phyloP scores from a whole-genome alignment of 2,113 vertebrate genomes.

The Emydura subglobosa region DNA sequence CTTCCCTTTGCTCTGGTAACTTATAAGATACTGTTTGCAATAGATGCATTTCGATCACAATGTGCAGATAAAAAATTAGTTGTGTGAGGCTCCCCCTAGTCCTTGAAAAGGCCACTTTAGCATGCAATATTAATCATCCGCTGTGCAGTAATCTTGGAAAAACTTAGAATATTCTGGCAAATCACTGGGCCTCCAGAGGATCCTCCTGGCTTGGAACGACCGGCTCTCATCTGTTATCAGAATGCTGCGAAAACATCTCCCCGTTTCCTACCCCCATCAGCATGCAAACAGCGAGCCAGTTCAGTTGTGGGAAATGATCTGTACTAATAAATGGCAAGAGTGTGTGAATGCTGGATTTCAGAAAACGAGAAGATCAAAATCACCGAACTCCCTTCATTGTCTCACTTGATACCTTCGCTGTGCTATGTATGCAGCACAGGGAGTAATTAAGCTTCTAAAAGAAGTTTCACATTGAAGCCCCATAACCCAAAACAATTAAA shows the following conservation, averaged over 20 bases:
- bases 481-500: slow-evolving; percentile 75
- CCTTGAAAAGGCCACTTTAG: slow-evolving; percentile 64
- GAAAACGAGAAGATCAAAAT: slow-evolving; percentile 65
- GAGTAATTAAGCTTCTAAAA: slow-evolving; percentile 74
- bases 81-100: slow-evolving; percentile 23
- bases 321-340: slow-evolving; percentile 49
- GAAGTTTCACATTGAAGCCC: slow-evolving; percentile 64
- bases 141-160: slow-evolving; percentile 61
- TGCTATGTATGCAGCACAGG: slow-evolving; percentile 52
- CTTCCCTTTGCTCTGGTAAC: neutral
- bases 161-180: slow-evolving; percentile 52
- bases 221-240: slow-evolving; percentile 24
- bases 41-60: slow-evolving; percentile 48
- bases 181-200: slow-evolving; percentile 26
- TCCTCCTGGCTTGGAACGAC: slow-evolving; percentile 20
- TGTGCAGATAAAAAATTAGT: slow-evolving; percentile 26
- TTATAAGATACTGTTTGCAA: slow-evolving; percentile 53
- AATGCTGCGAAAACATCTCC: neutral
- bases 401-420: slow-evolving; percentile 57
- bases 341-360: slow-evolving; percentile 2
- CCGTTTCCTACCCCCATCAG: slow-evolving; percentile 15
- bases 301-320: slow-evolving; percentile 41
- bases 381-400: slow-evolving; percentile 17
- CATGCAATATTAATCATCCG: slow-evolving; percentile 48
- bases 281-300: slow-evolving; percentile 27